These are phyloP conservation scores for Ecliptopera silaceata DNA, from an alignment of 2,888 invertebrate genomes.

Conservation along the genomic window DNA sequence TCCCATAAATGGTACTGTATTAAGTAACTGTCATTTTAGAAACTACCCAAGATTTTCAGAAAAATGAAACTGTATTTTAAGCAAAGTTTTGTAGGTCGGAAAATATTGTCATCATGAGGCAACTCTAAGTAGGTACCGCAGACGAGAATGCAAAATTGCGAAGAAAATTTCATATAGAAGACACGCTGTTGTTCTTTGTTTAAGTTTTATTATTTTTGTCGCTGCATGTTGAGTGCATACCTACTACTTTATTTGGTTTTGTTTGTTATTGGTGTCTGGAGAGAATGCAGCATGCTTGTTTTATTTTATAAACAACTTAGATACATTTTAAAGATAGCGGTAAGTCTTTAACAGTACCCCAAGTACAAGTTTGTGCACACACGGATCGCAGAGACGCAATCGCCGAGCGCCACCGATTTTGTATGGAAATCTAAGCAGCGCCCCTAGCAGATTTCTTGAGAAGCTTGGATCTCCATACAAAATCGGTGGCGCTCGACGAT, in stretches of 20 bases:
- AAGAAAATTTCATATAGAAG: conserved; percentile 22
- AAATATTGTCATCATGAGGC: neutral
- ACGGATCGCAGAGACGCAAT: too few relatives aligned
- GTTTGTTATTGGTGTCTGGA: conserved; percentile 17
- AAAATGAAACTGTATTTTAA: too few relatives aligned
- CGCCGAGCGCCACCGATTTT: too few relatives aligned
- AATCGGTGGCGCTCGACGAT: too few relatives aligned
- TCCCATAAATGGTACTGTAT: too few relatives aligned
- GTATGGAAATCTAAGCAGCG: too few relatives aligned
- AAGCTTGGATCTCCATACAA: too few relatives aligned
- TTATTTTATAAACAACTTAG: neutral
- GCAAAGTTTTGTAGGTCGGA: conserved; percentile 8
- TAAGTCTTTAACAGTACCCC: too few relatives aligned
- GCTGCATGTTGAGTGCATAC: conserved; percentile 16
- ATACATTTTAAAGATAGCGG: neutral
- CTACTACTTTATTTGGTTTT: conserved; percentile 10
- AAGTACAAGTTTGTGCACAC: too few relatives aligned
- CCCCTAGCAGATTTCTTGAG: too few relatives aligned
- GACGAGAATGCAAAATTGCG: conserved; percentile 19
- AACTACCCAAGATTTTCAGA: too few relatives aligned
- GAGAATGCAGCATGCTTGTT: conserved; percentile 5
- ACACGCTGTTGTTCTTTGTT: conserved; percentile 19
- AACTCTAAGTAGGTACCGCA: conserved; percentile 1
- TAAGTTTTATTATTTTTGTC: conserved; percentile 26
- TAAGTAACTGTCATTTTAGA: too few relatives aligned